Percentiles rank a stretch among this genome's conserved stretches.
phyloP scores from a whole-genome alignment of 2,797 vertebrate species.

The Crocodylus rhombifer region DNA sequence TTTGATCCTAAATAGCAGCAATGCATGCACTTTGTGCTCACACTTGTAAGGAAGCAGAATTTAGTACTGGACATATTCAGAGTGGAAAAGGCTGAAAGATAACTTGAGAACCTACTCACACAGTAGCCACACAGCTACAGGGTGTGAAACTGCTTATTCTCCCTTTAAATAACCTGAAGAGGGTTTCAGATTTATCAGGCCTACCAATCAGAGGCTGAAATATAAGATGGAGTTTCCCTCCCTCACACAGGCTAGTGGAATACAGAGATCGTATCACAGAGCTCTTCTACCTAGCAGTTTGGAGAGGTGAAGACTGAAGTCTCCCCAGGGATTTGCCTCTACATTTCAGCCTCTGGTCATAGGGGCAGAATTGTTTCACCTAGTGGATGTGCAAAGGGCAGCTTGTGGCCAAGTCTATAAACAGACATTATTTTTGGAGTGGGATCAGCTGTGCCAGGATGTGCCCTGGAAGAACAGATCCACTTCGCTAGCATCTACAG shows the following conservation, averaged over 20 bases:
- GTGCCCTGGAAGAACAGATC: too few species aligned
- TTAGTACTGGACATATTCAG: not conserved
- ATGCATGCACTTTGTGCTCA: too few species aligned
- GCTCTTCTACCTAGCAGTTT: not conserved
- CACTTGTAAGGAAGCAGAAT: constrained; percentile 8
- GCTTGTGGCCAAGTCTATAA: too few species aligned
- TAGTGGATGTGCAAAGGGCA: too few species aligned
- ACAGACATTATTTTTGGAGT: too few species aligned
- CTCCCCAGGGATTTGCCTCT: constrained; percentile 6
- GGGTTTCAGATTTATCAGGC: constrained; percentile 20
- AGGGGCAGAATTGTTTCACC: too few species aligned
- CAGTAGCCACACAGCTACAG: not conserved
- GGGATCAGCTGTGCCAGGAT: too few species aligned
- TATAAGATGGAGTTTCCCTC: not conserved
- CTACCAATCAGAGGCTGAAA: not conserved
- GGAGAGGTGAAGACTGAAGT: not conserved
- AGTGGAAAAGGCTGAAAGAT: constrained; percentile 1
- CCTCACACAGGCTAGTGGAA: not conserved
- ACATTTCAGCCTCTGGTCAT: not conserved
- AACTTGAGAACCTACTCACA: not conserved
- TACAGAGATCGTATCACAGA: not conserved
- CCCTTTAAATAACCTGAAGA: not conserved
- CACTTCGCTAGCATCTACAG: too few species aligned
- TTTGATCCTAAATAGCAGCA: constrained; percentile 5
- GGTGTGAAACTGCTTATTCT: not conserved